Evolutionary conservation across 1,140 invertebrate genomes (phyloP), one percentile per base, ranked within the genome.

Genomic region (Cydia splendana): DNA sequence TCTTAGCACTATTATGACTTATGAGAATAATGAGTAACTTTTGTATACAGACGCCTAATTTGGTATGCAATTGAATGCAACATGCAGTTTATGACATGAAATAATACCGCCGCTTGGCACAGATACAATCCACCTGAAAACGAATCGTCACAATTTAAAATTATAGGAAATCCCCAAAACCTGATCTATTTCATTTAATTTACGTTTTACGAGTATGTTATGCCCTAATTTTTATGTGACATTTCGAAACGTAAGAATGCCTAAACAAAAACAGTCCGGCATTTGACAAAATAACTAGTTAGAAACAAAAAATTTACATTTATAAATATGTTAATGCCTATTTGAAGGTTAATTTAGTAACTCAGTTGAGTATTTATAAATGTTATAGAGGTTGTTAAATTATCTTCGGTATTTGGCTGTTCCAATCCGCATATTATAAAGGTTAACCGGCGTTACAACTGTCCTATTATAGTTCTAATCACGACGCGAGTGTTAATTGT

Each of bases 391-490:
- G 57, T 24, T 24, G 20, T 57, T 12, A 24, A 62, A 62, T 62
- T 62, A 6, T 62, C 24, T 62, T 24, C 5, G 57, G 57, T 62
- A 62, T 62, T 24, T 62, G 20, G 57, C 20, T 62, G 57, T 62
- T 62, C 57, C 18, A 62, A 62, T 20, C 57, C 57, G 57, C 57
- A 24, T 62, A 10, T 24, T 10, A 62, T 62, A 38, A 71, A 38
- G 67, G 67, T 38, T 38, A 38, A 38, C 30, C 67, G 15, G 67
- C 67, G n/a, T 67, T 67, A 71, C 67, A 71, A 71, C 28, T 38
- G 45, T 38, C 34, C 67, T 34, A 71, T 71, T 71, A 71, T 71
- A 38, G 67, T 71, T 71, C 67, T 71, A 71, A 71, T 71, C 67
- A 71, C 67, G 67, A 1, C 30, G 15, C 30, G 28, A 15, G 67